Evolutionary conservation across 2,888 invertebrate species (phyloP).

Genomic region (Schrankia costaestrigalis): DNA sequence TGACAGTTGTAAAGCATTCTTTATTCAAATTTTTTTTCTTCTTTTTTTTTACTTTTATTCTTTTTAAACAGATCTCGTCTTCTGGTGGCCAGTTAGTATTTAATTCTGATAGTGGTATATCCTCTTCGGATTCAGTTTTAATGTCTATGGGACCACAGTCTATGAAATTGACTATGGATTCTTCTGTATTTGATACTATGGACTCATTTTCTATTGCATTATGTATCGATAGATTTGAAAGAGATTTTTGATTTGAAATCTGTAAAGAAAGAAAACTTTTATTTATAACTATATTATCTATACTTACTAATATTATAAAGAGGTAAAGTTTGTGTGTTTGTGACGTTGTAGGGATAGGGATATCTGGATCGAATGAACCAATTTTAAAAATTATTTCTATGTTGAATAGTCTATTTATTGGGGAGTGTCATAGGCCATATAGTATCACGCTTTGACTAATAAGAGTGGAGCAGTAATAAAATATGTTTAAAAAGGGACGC

Average conservation of each 20-base stretch:
- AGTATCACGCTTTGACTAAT: no score
- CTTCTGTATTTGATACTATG: constrained; percentile 6
- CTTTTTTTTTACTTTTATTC: not conserved
- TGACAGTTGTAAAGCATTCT: constrained; percentile 25
- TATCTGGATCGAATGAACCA: no score
- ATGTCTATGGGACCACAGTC: constrained; percentile 41
- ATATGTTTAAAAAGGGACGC: no score
- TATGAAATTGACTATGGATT: constrained; percentile 41
- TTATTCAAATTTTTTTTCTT: constrained; percentile 17
- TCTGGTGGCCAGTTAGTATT: constrained; percentile 20
- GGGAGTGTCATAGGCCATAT: no score
- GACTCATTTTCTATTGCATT: constrained; percentile 16
- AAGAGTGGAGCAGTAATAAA: no score
- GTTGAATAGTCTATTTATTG: no score
- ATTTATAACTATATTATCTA: not conserved
- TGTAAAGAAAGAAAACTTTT: constrained; percentile 24
- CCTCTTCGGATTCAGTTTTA: constrained; percentile 44
- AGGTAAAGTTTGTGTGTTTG: not conserved
- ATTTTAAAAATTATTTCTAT: no score
- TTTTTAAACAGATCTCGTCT: constrained; percentile 1
- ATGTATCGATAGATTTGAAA: constrained; percentile 34
- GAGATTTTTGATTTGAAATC: constrained; percentile 23
- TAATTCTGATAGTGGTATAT: constrained; percentile 46
- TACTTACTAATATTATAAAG: not conserved
- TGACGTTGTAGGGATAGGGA: no score